Base-by-base conservation (phyloP, 2,113 vertebrate genomes). In the Holacanthus passer region DNA sequence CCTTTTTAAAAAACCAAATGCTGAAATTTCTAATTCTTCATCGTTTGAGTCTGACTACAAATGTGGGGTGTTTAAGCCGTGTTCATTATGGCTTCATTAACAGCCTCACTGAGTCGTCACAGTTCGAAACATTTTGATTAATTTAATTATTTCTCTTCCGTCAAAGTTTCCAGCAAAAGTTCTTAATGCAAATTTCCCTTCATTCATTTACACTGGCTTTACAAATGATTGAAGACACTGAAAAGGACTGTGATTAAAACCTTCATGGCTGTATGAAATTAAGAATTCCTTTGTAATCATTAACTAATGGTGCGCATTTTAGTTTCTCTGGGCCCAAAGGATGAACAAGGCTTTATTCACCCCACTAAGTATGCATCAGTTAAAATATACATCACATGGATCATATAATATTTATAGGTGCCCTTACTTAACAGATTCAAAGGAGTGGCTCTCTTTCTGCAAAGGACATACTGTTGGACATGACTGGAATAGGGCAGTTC, bases 371-470 rank as follows among this genome's bases (percentile, higher is more conserved):
- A 20, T 55, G 27, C 64, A 73, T 68, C 45, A 37, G 43, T 79
- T 87, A 11, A 90, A 89, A 91, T 74, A 89, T 86, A 81, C 58
- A 87, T 91, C 63, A 86, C 62, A 86, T 84, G 20, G 56, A 72
- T 77, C 37, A 80, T 88, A 47, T 41, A 88, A 65, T 83, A 85
- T 87, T 82, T 73, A 87, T 84, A 72, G 55, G 31, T 85, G 82
- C 69, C 77, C 73, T 70, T 76, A 79, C 43, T 82, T 75, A 24
- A 81, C 52, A 74, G 62, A 71, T 66, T 87, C 76, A 84, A 60
- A 68, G 45, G 59, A 85, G 65, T 48, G 79, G 14, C 79, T 84
- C 48, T 77, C 66, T 65, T 65, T 89, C 84, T 86, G 81, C 77
- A 88, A 72, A 88, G 87, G 62, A 87, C 85, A 81, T 22, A 89